Evolutionary conservation across 2,797 vertebrate species (phyloP).

Genomic region (Artibeus jamaicensis): DNA sequence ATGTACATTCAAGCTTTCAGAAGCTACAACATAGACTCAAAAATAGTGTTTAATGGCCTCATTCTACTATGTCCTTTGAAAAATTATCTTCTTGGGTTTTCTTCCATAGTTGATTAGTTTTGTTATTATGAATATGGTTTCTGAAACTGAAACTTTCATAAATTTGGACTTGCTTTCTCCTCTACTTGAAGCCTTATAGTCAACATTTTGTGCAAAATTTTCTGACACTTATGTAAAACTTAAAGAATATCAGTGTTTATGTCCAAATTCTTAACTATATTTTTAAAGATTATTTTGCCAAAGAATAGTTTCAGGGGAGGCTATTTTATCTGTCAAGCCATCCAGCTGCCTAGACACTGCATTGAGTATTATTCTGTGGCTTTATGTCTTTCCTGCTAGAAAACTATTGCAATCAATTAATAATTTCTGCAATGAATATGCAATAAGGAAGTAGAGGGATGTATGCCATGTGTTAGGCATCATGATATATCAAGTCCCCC

Average conservation of each 20-base stretch:
- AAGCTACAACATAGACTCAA: neutral
- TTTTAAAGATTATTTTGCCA: neutral
- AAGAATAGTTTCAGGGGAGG: neutral
- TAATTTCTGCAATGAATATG: neutral
- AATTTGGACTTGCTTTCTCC: neutral
- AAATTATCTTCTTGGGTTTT: neutral
- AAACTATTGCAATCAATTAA: neutral
- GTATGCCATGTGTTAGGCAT: neutral
- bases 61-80: neutral
- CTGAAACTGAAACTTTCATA: neutral
- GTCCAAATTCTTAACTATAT: neutral
- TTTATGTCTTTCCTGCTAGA: neutral
- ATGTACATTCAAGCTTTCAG: neutral
- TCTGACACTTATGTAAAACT: neutral
- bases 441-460: neutral
- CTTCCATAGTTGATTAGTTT: neutral
- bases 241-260: neutral
- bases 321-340: neutral
- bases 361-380: neutral
- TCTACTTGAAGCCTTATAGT: neutral
- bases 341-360: neutral
- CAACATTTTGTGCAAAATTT: neutral
- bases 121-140: neutral
- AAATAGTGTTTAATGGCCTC: neutral
- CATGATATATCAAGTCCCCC: neutral